A percentile compares a stretch with the other conserved stretches of the same genome.
These are phyloP conservation scores for Coenobita brevimanus DNA, from an alignment of 1,140 invertebrate genomes.

Conservation along the genomic window DNA sequence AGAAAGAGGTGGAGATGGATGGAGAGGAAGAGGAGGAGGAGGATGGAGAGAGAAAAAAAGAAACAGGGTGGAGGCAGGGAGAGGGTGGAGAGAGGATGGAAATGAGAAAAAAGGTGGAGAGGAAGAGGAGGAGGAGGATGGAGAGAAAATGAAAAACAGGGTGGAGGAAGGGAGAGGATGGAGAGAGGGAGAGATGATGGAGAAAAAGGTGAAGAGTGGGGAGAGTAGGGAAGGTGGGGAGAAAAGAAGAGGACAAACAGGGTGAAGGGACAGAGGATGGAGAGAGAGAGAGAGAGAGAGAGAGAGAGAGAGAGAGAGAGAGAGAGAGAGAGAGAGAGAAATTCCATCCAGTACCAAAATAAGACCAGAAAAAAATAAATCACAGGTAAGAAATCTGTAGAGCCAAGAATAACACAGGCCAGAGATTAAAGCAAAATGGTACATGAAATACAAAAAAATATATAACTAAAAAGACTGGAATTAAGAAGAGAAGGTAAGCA, in stretches of 20 bases:
- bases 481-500: too few species aligned
- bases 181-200: not conserved
- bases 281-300: not conserved
- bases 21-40: not conserved
- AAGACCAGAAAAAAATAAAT: too few species aligned
- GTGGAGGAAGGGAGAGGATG: not conserved
- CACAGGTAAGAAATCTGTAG: too few species aligned
- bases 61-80: too few species aligned
- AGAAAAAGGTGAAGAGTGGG: not conserved
- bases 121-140: not conserved
- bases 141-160: constrained; percentile 14
- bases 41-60: not conserved
- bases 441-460: too few species aligned
- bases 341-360: not conserved
- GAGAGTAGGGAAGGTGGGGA: not conserved
- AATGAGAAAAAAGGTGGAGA: not conserved
- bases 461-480: too few species aligned
- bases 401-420: too few species aligned
- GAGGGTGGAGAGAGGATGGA: too few species aligned
- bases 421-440: too few species aligned
- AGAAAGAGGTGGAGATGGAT: not conserved
- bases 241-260: not conserved
- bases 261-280: not conserved
- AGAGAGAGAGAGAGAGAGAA: not conserved
- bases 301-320: not conserved